Evolutionary conservation across 1,140 invertebrate species (phyloP).

Genomic region (Arion vulgaris): DNA sequence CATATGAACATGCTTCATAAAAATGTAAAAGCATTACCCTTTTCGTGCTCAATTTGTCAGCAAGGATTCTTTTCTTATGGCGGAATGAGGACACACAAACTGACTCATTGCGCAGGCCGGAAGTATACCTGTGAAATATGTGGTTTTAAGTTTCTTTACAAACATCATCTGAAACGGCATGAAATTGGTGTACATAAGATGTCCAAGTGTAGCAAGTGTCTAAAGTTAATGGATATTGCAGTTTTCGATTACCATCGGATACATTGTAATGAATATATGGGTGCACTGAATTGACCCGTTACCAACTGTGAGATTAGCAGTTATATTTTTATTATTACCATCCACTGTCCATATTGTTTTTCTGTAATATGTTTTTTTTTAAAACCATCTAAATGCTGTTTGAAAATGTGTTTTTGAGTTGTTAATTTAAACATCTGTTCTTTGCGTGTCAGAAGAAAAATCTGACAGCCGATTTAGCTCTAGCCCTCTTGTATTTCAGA

Average conservation of each 20-base stretch:
- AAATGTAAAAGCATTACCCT: constrained; percentile 1
- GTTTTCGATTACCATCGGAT: background rate
- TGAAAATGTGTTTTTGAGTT: background rate
- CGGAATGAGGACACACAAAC: constrained; percentile 28
- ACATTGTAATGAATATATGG: background rate
- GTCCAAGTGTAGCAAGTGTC: background rate
- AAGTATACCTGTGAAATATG: constrained; percentile 25
- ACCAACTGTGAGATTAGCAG: background rate
- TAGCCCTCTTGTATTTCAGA: constrained; percentile 28
- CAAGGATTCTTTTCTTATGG: constrained; percentile 27
- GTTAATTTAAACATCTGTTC: background rate
- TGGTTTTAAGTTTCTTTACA: constrained; percentile 27
- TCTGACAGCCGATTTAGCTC: constrained; percentile 13
- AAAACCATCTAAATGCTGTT: background rate
- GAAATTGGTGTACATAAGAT: constrained; percentile 24
- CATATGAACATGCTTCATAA: constrained; percentile 35
- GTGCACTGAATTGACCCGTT: background rate
- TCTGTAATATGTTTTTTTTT: no score
- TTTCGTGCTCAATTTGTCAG: constrained; percentile 16
- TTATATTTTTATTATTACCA: background rate
- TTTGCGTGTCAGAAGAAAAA: background rate
- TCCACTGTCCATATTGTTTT: no score
- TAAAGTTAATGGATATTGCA: background rate
- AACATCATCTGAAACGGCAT: constrained; percentile 36
- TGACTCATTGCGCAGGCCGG: constrained; percentile 20